Conservation (phyloP, 1,140 invertebrate species). For the Brachionus koreanus region DNA sequence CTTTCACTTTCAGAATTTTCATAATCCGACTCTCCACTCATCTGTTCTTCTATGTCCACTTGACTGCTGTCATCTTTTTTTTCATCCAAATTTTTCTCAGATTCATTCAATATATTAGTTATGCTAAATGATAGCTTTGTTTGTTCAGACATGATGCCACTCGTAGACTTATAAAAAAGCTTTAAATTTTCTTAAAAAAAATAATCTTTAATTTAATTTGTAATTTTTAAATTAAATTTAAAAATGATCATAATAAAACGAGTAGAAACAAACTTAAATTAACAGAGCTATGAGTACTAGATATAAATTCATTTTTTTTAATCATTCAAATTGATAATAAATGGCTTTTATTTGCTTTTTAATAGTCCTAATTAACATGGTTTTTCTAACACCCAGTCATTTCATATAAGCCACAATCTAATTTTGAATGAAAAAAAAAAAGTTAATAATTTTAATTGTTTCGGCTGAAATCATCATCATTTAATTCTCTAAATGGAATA, state of each 20-base stretch:
- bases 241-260: neutral
- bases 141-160: conserved; percentile 22
- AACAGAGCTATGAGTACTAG: neutral
- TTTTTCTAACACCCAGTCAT: conserved; percentile 13
- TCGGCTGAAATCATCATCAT: conserved; percentile 32
- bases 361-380: conserved; percentile 36
- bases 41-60: neutral
- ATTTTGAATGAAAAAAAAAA: neutral
- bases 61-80: neutral
- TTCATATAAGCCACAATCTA: neutral
- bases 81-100: neutral
- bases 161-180: neutral
- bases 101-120: conserved; percentile 27
- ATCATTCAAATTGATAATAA: conserved; percentile 43
- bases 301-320: neutral
- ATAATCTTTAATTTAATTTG: conserved; percentile 21
- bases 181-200: neutral
- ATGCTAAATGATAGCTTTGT: conserved; percentile 33
- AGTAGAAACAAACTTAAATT: neutral
- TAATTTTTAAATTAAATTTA: conserved; percentile 42
- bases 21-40: neutral
- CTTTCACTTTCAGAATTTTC: neutral
- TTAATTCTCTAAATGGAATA: conserved; percentile 39
- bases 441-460: conserved; percentile 35
- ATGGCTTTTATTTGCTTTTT: conserved; percentile 19